phyloP scores from a whole-genome alignment of 2,888 invertebrate species.

The Rotaria macrura region DNA sequence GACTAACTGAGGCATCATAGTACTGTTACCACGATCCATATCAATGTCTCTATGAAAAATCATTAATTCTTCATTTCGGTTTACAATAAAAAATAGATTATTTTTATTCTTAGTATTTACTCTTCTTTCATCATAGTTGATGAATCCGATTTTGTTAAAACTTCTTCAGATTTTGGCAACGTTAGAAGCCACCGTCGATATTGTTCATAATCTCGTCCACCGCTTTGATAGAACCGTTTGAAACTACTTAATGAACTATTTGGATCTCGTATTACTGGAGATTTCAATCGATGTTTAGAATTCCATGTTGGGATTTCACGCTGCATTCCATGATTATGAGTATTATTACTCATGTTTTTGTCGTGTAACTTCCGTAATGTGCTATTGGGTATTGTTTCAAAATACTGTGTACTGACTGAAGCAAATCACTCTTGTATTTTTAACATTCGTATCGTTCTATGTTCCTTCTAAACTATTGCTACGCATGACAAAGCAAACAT shows the following conservation, averaged over 20 bases:
- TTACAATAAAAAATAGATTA: background rate
- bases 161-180: background rate
- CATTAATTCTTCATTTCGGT: background rate
- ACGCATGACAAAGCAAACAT: background rate
- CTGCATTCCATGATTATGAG: background rate
- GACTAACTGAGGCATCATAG: too few species aligned
- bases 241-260: background rate
- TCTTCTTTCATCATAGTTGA: background rate
- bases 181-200: background rate
- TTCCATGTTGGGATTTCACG: too few species aligned
- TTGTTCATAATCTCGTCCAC: slow-evolving; percentile 15
- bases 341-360: background rate
- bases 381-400: too few species aligned
- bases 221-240: background rate
- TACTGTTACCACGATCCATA: background rate
- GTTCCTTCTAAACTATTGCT: background rate
- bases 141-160: background rate
- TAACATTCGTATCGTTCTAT: background rate
- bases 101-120: background rate
- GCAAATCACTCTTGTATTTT: background rate
- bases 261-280: background rate
- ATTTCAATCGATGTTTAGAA: background rate
- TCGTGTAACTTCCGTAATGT: too few species aligned
- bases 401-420: too few species aligned
- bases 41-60: background rate